Conservation (phyloP, 2,888 invertebrate species). For the Bombyx huttoni region DNA sequence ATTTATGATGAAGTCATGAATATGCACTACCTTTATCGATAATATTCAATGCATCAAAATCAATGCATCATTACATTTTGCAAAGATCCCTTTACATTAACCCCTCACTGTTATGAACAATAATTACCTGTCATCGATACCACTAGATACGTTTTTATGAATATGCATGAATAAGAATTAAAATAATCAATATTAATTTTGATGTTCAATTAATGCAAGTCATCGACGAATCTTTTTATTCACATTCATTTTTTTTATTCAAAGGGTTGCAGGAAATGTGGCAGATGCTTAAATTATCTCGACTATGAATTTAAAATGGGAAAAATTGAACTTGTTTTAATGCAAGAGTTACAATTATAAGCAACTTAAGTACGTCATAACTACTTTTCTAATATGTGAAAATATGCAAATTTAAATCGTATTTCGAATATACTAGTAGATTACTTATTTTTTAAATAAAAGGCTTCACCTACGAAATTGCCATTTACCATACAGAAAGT, state of each 20-base stretch:
- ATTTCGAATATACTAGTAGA: too few relatives aligned
- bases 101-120: constrained; percentile 17
- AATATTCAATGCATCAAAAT: constrained; percentile 10
- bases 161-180: constrained; percentile 66
- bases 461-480: too few relatives aligned
- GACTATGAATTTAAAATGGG: background rate
- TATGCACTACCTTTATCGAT: constrained; percentile 35
- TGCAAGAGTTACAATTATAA: background rate
- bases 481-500: too few relatives aligned
- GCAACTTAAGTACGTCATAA: too few relatives aligned
- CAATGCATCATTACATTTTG: constrained; percentile 10
- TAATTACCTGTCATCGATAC: constrained; percentile 11
- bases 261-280: background rate
- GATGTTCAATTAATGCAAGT: constrained; percentile 35
- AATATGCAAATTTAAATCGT: too few relatives aligned
- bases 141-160: constrained; percentile 32
- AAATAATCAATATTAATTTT: constrained; percentile 47
- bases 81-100: constrained; percentile 18
- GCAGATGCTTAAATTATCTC: background rate
- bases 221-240: constrained; percentile 30
- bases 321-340: background rate
- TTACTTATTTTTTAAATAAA: too few relatives aligned
- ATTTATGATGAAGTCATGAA: constrained; percentile 40
- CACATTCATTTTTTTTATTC: background rate
- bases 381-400: too few relatives aligned